Evolutionary conservation across 2,888 invertebrate species (phyloP).

Genomic region (Idaea biselata): DNA sequence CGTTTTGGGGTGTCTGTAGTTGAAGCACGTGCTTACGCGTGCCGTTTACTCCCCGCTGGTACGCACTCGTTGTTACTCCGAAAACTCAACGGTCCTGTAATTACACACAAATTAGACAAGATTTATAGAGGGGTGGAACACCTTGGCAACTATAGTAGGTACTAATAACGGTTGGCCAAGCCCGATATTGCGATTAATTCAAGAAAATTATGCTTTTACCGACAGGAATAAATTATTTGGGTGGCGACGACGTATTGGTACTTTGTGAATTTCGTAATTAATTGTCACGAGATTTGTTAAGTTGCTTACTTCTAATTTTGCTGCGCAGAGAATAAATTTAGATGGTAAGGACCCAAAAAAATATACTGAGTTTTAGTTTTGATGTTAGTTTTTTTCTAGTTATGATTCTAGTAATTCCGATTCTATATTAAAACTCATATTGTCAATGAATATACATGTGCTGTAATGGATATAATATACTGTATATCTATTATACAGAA

Average conservation of each 20-base stretch:
- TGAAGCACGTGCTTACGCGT: conserved; percentile 75
- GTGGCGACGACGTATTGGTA: conserved; percentile 19
- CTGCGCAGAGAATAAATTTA: neutral
- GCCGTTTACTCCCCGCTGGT: conserved; percentile 73
- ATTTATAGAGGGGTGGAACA: conserved; percentile 80
- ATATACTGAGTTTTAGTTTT: neutral
- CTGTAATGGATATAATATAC: too few species aligned
- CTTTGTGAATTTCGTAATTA: conserved; percentile 17
- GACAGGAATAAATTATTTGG: conserved; percentile 42
- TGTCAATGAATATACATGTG: too few species aligned
- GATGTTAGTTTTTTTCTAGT: too few species aligned
- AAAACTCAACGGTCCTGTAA: conserved; percentile 77
- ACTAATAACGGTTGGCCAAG: conserved; percentile 77
- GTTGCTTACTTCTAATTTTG: neutral
- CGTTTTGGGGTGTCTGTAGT: conserved; percentile 28
- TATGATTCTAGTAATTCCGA: too few species aligned
- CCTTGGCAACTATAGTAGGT: conserved; percentile 78
- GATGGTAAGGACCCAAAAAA: neutral
- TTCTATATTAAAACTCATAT: too few species aligned
- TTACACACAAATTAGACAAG: conserved; percentile 81
- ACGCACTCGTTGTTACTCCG: conserved; percentile 77
- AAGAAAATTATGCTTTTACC: conserved; percentile 49
- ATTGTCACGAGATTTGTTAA: conserved; percentile 2
- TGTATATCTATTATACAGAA: too few species aligned
- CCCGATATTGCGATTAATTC: conserved; percentile 75